Evolutionary conservation across 1,140 invertebrate genomes (phyloP).

Genomic region (Drosophila virilis): DNA sequence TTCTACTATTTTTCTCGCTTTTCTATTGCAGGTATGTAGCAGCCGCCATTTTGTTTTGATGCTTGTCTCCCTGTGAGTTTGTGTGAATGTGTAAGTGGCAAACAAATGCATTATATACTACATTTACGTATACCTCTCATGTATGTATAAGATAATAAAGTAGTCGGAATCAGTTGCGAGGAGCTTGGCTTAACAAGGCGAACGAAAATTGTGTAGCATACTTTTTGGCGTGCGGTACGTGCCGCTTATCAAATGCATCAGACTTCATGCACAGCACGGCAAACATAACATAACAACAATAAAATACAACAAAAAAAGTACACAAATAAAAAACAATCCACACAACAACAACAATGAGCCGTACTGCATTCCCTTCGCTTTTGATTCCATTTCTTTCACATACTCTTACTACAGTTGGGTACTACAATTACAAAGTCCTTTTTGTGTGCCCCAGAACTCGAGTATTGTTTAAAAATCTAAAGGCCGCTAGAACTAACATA

Average conservation of each 20-base stretch:
- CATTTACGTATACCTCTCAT: conserved; percentile 18
- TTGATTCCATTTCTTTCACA: conserved; percentile 30
- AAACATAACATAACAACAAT: conserved; percentile 28
- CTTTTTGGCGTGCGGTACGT: conserved; percentile 70
- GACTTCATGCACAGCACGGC: conserved; percentile 54
- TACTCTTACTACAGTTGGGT: not conserved
- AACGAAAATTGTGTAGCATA: conserved; percentile 52
- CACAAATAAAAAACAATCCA: conserved; percentile 31
- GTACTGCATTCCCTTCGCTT: conserved; percentile 32
- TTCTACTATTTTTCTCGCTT: conserved; percentile 45
- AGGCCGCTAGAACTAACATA: no score
- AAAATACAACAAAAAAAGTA: conserved; percentile 6
- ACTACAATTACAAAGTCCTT: not conserved
- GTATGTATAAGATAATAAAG: conserved; percentile 69
- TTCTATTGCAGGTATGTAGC: conserved; percentile 62
- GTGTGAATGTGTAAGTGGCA: conserved; percentile 58
- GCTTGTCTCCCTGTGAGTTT: conserved; percentile 9
- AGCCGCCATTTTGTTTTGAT: conserved; percentile 66
- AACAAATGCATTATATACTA: conserved; percentile 66
- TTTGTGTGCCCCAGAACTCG: not conserved
- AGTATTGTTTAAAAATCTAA: no score
- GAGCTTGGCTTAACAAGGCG: conserved; percentile 25
- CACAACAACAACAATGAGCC: conserved; percentile 26
- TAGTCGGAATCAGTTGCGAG: conserved; percentile 49
- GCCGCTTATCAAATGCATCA: conserved; percentile 79